Conservation (phyloP, 2,888 invertebrate genomes). For the Odontomyia ornata region DNA sequence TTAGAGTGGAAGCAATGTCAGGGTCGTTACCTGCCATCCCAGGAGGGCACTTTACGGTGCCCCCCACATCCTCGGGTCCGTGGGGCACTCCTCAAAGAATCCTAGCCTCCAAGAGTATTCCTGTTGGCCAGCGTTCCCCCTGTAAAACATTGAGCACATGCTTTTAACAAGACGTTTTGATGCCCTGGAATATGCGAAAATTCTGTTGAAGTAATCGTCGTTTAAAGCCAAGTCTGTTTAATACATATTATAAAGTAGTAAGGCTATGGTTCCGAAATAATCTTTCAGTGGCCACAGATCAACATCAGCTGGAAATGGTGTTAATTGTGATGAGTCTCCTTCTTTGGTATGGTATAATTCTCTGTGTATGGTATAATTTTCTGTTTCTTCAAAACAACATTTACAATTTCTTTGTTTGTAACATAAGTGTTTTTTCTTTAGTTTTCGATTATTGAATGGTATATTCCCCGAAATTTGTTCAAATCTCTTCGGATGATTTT, state of each 20-base stretch:
- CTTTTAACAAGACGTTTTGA: constrained; percentile 2
- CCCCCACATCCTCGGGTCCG: too few relatives aligned
- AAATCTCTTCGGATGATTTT: not conserved
- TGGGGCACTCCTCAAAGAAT: too few relatives aligned
- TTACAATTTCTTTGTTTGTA: not conserved
- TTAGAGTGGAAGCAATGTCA: too few relatives aligned
- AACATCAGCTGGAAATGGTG: not conserved
- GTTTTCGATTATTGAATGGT: not conserved
- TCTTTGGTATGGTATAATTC: not conserved
- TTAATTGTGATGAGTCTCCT: not conserved
- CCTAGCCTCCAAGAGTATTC: too few relatives aligned
- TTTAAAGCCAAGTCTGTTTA: not conserved
- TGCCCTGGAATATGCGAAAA: not conserved
- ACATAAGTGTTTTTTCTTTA: not conserved
- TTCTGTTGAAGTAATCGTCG: constrained; percentile 7
- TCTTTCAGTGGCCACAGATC: constrained; percentile 49
- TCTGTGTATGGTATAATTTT: too few relatives aligned
- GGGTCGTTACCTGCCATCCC: too few relatives aligned
- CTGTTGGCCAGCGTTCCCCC: too few relatives aligned
- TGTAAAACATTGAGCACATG: constrained; percentile 37
- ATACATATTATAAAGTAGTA: not conserved
- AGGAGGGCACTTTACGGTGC: too few relatives aligned
- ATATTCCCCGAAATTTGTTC: not conserved
- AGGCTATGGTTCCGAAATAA: constrained; percentile 49
- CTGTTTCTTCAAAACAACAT: not conserved